Conservation (phyloP, 2,888 invertebrate species). For the Agrypnus murinus region DNA sequence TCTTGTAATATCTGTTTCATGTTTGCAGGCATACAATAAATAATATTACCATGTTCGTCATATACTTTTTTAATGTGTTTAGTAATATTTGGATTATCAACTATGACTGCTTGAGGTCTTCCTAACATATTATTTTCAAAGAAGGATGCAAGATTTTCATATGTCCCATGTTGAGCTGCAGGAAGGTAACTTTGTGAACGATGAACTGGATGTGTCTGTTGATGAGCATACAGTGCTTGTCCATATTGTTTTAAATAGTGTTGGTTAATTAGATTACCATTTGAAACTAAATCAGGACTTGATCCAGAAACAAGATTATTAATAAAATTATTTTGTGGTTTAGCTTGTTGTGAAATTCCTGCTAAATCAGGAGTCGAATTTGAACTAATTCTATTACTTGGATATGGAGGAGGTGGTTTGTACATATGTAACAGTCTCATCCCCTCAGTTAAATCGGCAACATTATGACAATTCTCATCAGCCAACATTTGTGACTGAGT, state of each 20-base stretch:
- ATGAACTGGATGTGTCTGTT: slow-evolving; percentile 66
- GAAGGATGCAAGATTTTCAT: slow-evolving; percentile 81
- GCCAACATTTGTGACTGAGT: slow-evolving; percentile 62
- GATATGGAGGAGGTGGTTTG: slow-evolving; percentile 91
- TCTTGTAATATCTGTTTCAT: slow-evolving; percentile 70
- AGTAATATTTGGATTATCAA: slow-evolving; percentile 76
- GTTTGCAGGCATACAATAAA: slow-evolving; percentile 77
- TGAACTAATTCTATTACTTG: slow-evolving; percentile 83
- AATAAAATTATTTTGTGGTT: slow-evolving; percentile 65
- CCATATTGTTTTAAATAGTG: slow-evolving; percentile 64
- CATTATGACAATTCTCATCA: slow-evolving; percentile 58
- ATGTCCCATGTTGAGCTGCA: slow-evolving; percentile 78
- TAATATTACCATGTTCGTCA: slow-evolving; percentile 78
- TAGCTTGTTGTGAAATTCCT: slow-evolving; percentile 76
- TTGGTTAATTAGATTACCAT: slow-evolving; percentile 77
- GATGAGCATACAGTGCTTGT: slow-evolving; percentile 60
- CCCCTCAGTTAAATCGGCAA: slow-evolving; percentile 71
- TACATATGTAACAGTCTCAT: slow-evolving; percentile 80
- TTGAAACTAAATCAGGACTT: slow-evolving; percentile 86
- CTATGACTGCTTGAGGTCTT: slow-evolving; percentile 71
- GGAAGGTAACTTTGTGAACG: slow-evolving; percentile 69
- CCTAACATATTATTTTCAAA: slow-evolving; percentile 70
- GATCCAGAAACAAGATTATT: slow-evolving; percentile 80
- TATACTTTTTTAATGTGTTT: slow-evolving; percentile 78
- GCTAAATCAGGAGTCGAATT: slow-evolving; percentile 91